A percentile compares a stretch with the other conserved stretches of the same genome.
Evolutionary conservation across 2,888 invertebrate species (phyloP).

Genomic region (Chymomyza procnemis): DNA sequence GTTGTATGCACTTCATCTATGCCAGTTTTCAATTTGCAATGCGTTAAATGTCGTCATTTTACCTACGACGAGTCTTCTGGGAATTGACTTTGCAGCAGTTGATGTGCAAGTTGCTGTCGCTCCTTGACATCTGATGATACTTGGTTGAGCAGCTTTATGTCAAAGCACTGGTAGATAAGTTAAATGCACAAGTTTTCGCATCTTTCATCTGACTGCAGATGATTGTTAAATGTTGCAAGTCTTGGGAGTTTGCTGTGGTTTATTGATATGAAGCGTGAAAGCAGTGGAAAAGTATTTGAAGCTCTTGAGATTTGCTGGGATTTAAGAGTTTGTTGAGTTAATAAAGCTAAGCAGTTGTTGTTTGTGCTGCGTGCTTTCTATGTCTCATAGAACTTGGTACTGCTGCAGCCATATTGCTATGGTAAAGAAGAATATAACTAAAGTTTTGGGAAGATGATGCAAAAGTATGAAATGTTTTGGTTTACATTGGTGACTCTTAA

Average conservation of each 20-base stretch:
- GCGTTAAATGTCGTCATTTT: constrained; percentile 15
- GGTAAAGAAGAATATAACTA: too few species aligned
- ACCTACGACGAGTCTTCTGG: neutral
- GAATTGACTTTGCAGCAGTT: neutral
- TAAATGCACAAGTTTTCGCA: constrained; percentile 45
- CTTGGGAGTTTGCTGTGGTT: too few species aligned
- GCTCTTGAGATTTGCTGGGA: constrained; percentile 29
- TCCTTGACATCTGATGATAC: constrained; percentile 30
- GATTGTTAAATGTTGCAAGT: constrained; percentile 28
- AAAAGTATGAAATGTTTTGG: too few species aligned
- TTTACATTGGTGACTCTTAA: too few species aligned
- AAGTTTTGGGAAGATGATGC: too few species aligned
- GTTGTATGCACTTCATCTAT: neutral
- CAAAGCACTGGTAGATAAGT: constrained; percentile 6
- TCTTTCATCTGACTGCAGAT: constrained; percentile 32
- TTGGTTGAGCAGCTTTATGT: neutral
- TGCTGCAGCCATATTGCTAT: too few species aligned
- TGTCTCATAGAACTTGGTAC: too few species aligned
- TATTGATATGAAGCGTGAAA: neutral
- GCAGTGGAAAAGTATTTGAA: neutral
- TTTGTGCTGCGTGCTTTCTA: too few species aligned
- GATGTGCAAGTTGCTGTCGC: neutral
- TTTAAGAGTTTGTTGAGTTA: neutral
- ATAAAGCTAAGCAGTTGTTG: too few species aligned
- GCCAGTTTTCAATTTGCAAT: constrained; percentile 9